Percentiles rank a stretch among this genome's conserved stretches.
Evolutionary conservation across 1,140 invertebrate species (phyloP).

Genomic region (Pygmarrhopalites habei): DNA sequence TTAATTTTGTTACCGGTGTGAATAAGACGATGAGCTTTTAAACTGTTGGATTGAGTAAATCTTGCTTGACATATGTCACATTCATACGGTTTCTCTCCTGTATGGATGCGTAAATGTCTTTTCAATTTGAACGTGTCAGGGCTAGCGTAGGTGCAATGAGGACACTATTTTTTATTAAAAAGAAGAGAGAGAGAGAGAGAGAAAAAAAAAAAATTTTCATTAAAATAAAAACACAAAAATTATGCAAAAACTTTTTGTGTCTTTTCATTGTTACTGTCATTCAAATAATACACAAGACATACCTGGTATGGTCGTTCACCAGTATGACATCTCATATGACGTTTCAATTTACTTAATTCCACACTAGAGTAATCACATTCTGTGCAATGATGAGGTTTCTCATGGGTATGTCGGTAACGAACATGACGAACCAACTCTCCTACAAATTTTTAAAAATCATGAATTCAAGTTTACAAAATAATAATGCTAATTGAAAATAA

Average conservation of each 20-base stretch:
- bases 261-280: no score
- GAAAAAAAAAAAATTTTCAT: conserved; percentile 7
- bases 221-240: neutral
- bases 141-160: conserved; percentile 94
- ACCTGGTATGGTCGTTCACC: conserved; percentile 73
- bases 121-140: conserved; percentile 94
- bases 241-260: no score
- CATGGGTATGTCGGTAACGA: conserved; percentile 84
- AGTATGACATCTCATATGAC: conserved; percentile 89
- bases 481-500: no score
- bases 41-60: conserved; percentile 93
- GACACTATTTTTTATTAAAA: no score
- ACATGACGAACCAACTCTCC: conserved; percentile 90
- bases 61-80: conserved; percentile 59
- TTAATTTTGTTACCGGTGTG: conserved; percentile 88
- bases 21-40: conserved; percentile 88
- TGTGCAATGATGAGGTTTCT: conserved; percentile 89
- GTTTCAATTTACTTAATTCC: conserved; percentile 82
- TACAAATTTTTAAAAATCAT: conserved; percentile 42
- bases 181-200: no score
- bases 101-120: conserved; percentile 56
- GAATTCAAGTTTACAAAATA: conserved; percentile 1
- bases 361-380: conserved; percentile 94
- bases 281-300: no score
- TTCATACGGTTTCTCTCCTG: conserved; percentile 57